A percentile compares a stretch with the other conserved stretches of the same genome.
Conservation (phyloP, 2,113 vertebrate species). For the Xenopus tropicalis region UCB_Xtro_10.0 CM004445.2:103610501-103611000, state of each 20-base stretch:
- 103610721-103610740: slow-evolving; percentile 62
- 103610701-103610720: slow-evolving; percentile 46
- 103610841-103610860: slow-evolving; percentile 50
- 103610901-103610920: slow-evolving; percentile 58
- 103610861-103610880: slow-evolving; percentile 54
- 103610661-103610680: slow-evolving; percentile 62
- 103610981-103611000: no score
- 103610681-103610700: slow-evolving; percentile 62
- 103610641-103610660: slow-evolving; percentile 60
- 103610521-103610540: slow-evolving; percentile 38
- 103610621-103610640: slow-evolving; percentile 50
- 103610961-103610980: no score
- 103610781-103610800: slow-evolving; percentile 67
- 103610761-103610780: slow-evolving; percentile 58
- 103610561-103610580: slow-evolving; percentile 38
- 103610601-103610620: slow-evolving; percentile 40
- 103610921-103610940: slow-evolving; percentile 46
- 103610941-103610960: not conserved
- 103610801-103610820: slow-evolving; percentile 70
- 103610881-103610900: slow-evolving; percentile 52
- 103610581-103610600: slow-evolving; percentile 39
- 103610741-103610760: slow-evolving; percentile 64
- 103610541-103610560: slow-evolving; percentile 18
- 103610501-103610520: slow-evolving; percentile 41
- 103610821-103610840: slow-evolving; percentile 62